Conservation (phyloP, 2,797 vertebrate species). For the Champsocephalus esox region DNA sequence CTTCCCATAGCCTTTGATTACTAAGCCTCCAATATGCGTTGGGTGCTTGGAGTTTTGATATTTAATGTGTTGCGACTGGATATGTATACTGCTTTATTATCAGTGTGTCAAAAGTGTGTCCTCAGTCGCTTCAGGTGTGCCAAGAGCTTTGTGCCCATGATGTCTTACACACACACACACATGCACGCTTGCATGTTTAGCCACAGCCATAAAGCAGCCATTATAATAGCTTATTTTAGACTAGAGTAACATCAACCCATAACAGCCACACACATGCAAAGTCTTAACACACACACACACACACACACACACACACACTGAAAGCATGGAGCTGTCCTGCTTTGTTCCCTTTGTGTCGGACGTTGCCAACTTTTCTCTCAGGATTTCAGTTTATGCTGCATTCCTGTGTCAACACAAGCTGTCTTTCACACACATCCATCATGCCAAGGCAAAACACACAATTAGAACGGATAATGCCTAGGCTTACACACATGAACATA, state of each 20-base stretch:
- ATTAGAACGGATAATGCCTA: background rate
- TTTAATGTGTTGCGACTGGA: conserved; percentile 38
- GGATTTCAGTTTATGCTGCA: conserved; percentile 74
- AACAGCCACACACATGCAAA: conserved; percentile 34
- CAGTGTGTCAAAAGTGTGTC: conserved; percentile 63
- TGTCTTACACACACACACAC: conserved; percentile 63
- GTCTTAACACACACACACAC: conserved; percentile 25
- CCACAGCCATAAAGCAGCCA: conserved; percentile 61
- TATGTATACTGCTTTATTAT: conserved; percentile 63
- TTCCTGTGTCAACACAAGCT: conserved; percentile 49
- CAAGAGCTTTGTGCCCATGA: conserved; percentile 74
- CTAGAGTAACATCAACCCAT: conserved; percentile 49
- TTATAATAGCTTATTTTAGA: conserved; percentile 61
- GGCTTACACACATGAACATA: conserved; percentile 18
- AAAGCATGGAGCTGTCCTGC: conserved; percentile 56
- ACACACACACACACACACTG: conserved; percentile 20
- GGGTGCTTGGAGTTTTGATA: conserved; percentile 15
- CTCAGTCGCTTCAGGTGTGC: conserved; percentile 68
- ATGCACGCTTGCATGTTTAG: conserved; percentile 67
- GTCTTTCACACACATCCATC: conserved; percentile 29
- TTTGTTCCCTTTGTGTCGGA: conserved; percentile 70
- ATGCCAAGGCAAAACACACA: conserved; percentile 54
- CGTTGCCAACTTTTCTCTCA: conserved; percentile 71
- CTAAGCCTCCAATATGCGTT: background rate
- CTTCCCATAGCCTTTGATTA: background rate